Percentiles rank a stretch among this genome's conserved stretches.
Evolutionary conservation across 2,113 vertebrate species (phyloP).

Genomic region (Pterophyllum scalare): DNA sequence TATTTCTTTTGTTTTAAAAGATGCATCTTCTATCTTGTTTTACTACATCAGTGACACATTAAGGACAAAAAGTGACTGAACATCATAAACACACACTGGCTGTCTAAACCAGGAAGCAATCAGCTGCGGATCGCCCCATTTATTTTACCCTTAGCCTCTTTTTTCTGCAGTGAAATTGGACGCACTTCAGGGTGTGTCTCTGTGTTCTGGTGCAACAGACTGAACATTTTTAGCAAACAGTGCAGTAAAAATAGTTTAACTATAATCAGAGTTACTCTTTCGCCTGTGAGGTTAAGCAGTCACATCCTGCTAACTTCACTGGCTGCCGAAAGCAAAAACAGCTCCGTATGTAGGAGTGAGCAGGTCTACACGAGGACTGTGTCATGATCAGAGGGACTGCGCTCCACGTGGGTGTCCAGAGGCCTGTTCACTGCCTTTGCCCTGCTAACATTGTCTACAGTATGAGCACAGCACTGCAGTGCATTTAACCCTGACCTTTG

Average conservation of each 20-base stretch:
- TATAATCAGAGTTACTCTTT: neutral
- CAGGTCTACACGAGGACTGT: neutral
- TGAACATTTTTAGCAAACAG: neutral
- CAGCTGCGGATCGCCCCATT: neutral
- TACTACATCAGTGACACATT: neutral
- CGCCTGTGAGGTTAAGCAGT: conserved; percentile 1
- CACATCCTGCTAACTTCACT: neutral
- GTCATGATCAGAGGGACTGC: neutral
- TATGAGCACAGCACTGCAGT: fast-evolving
- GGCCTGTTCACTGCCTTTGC: neutral
- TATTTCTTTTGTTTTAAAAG: too few relatives aligned
- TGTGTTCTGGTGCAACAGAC: neutral
- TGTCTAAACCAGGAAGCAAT: neutral
- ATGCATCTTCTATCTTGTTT: neutral
- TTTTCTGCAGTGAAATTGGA: neutral
- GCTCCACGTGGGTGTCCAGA: conserved; percentile 35
- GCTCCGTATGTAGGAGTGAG: conserved; percentile 29
- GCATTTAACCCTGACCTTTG: conserved; percentile 15
- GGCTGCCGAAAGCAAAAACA: conserved; percentile 7
- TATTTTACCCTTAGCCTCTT: too few relatives aligned
- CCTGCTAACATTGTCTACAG: neutral
- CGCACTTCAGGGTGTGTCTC: neutral
- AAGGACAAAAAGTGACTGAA: neutral
- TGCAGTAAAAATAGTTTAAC: neutral
- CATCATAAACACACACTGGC: neutral